Conservation (phyloP, 2,888 invertebrate species). For the Rosalia funebris region DNA sequence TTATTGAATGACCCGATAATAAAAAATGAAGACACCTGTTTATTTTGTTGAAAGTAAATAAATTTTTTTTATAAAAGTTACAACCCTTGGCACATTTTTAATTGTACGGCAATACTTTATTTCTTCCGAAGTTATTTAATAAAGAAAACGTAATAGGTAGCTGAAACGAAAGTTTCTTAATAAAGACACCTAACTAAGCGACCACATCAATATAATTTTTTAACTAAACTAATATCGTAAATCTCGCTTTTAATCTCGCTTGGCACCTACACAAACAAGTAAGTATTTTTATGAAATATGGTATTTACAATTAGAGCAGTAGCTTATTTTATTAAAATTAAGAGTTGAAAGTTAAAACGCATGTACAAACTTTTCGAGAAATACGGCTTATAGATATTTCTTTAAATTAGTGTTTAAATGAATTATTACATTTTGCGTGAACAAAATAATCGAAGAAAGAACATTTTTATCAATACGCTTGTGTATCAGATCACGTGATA, state of each 20-base stretch:
- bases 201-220: neutral
- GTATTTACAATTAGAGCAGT: neutral
- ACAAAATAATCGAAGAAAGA: too few relatives aligned
- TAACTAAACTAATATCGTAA: neutral
- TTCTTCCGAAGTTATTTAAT: constrained; percentile 12
- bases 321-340: neutral
- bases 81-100: neutral
- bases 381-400: too few relatives aligned
- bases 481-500: too few relatives aligned
- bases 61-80: neutral
- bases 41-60: too few relatives aligned
- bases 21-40: too few relatives aligned
- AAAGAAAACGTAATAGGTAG: neutral
- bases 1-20: too few relatives aligned
- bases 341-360: neutral
- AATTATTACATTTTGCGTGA: too few relatives aligned
- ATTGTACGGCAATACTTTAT: neutral
- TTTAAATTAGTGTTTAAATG: too few relatives aligned
- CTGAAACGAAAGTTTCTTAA: constrained; percentile 11
- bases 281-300: neutral
- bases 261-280: neutral
- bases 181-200: constrained; percentile 4
- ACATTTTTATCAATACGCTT: too few relatives aligned
- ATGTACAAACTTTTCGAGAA: too few relatives aligned
- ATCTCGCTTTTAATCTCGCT: neutral